Evolutionary conservation across 1,140 invertebrate species (phyloP).

Genomic region (Orchestia grillus): DNA sequence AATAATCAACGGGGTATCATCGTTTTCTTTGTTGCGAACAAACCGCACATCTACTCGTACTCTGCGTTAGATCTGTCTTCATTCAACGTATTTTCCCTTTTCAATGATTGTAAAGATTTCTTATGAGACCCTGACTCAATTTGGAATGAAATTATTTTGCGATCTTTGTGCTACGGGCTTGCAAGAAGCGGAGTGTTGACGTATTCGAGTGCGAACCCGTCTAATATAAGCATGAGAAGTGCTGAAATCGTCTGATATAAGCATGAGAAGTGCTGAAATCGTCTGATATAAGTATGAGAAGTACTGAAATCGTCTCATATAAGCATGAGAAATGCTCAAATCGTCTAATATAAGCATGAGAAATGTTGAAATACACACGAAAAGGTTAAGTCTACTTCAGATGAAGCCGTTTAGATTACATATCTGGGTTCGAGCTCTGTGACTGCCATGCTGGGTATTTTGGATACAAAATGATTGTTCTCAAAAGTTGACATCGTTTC

Average conservation of each 20-base stretch:
- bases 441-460: neutral
- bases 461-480: neutral
- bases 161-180: too few relatives aligned
- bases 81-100: neutral
- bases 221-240: too few relatives aligned
- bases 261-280: too few relatives aligned
- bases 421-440: neutral
- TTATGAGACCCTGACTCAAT: neutral
- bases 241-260: too few relatives aligned
- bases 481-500: neutral
- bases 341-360: too few relatives aligned
- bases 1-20: neutral
- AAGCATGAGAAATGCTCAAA: too few relatives aligned
- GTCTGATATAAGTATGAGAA: too few relatives aligned
- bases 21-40: neutral
- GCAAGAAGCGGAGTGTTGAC: too few relatives aligned
- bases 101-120: neutral
- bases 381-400: neutral
- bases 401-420: neutral
- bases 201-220: too few relatives aligned
- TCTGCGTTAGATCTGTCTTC: neutral
- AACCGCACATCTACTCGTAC: neutral
- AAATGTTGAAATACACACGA: too few relatives aligned
- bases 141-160: neutral
- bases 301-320: too few relatives aligned